Evolutionary conservation across 2,113 vertebrate genomes (phyloP), one percentile per base, ranked within the genome.

Genomic region (Lichenostomus cassidix): DNA sequence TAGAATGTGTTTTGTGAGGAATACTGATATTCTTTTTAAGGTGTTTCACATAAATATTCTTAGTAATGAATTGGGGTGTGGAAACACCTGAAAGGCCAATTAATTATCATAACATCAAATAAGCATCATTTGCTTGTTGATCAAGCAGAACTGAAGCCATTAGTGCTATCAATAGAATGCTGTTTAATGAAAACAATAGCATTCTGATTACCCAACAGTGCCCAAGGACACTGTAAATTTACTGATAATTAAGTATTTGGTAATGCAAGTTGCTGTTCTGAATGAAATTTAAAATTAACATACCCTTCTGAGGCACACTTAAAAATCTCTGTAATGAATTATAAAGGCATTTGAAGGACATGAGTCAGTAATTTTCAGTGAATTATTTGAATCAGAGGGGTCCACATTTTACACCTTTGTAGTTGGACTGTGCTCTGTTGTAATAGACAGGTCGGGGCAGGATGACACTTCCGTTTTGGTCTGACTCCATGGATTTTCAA

Each of bases 131-230:
- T 92, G 65, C 69, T 89, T 95, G 90, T 93, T 96, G 96, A 96
- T 94, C 84, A 95, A 96, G 93, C 95, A 94, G 93, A 97, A 90
- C 92, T 83, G 93, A 85, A 96, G 69, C 83, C 78, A 83, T 95
- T 86, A 95, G 62, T 76, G 55, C 76, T 92, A 90, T 95, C 88
- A 88, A 41, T 96, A 94, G 95, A 90, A 92, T 80, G 68, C 71
- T 95, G 84, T 94, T 96, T 94, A 95, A 91, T 79, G 87, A 94
- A 82, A 92, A 92, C 95, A 93, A 73, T 84, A 87, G 80, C 70
- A 59, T 88, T 91, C 42, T 95, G 89, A 91, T 87, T 96, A 96
- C 71, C 84, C 78, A 90, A 22, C 78, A 70, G 88, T 83, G 89
- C 91, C 89, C 76, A 89, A 95, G 79, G 89, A 92, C 82, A 73